Base-by-base conservation (phyloP, 2,888 invertebrate genomes). In the Meiosimyza platycephala region DNA sequence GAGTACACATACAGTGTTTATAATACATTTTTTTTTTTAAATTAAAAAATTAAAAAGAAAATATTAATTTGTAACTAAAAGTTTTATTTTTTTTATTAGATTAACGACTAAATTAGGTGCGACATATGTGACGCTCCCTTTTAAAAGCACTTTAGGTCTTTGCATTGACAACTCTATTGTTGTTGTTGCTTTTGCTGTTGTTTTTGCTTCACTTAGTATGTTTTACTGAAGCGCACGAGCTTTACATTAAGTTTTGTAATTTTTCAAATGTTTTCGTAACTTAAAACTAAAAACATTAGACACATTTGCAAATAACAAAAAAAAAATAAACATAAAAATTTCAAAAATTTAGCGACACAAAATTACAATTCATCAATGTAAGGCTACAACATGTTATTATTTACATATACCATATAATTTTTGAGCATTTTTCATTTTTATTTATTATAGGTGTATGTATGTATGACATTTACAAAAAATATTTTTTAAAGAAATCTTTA, bases 281-380 rank as follows among this genome's bases (percentile, higher is more conserved):
- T 78, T 74, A 72, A n/a, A 48, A 60, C 63, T 71, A 72, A 71
- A 40, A 51, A 50, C 50, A 50, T 40, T 7, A 15, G 55, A 55
- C 16, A 18, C 16, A n/a, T 55, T 54, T 33, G 51, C 28, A 71
- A 71, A 50, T 28, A 72, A 64, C 16, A 28, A 48, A 33, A 54
- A 22, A 40, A 66, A 72, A 70, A 71, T 33, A 67, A 73, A 64
- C 28, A 22, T 13, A 66, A 16, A 13, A 63, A 55, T 51, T 50
- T 18, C 50, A 54, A 62, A 57, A 67, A 33, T 60, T 54, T 50
- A 11, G 66, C 40, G 12, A 63, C 15, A 71, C 72, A 22, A 75
- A 76, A 76, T 78, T 78, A 78, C 78, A 76, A 75, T 75, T 74
- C 77, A 75, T 78, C 78, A 78, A 78, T 78, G 76, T 77, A 78